Evolutionary conservation across 30 jellyfish, hydroid and myxozoan species (phyloP).

Genomic region (Hydractinia symbiolongicarpus): DNA sequence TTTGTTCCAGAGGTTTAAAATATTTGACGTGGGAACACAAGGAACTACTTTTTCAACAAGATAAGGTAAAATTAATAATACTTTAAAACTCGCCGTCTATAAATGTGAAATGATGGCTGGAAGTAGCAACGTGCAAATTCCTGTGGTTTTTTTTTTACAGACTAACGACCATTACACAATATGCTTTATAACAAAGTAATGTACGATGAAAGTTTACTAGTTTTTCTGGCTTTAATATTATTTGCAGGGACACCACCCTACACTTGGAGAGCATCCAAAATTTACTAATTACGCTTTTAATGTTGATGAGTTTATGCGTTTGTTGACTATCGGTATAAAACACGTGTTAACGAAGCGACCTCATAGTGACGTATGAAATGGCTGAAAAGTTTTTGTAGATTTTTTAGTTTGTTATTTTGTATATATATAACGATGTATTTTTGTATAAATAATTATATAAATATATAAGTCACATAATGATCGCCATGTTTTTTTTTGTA

Average conservation of each 20-base stretch:
- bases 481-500: too few species aligned
- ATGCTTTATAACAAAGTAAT: not conserved
- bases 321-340: slow-evolving; percentile 35
- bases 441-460: too few species aligned
- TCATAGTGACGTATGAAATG: too few species aligned
- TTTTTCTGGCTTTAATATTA: not conserved
- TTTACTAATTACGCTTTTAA: slow-evolving; percentile 71
- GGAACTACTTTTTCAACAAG: slow-evolving; percentile 63
- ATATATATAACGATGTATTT: too few species aligned
- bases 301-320: slow-evolving; percentile 66
- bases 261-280: slow-evolving; percentile 73
- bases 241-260: slow-evolving; percentile 80
- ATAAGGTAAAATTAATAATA: slow-evolving; percentile 34
- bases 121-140: not conserved
- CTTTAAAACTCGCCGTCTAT: not conserved
- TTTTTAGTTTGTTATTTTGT: too few species aligned
- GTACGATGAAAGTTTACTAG: not conserved
- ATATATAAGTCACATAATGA: too few species aligned
- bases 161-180: not conserved
- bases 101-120: not conserved
- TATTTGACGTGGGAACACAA: slow-evolving; percentile 66
- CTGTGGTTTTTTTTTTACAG: not conserved
- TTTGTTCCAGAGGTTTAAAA: slow-evolving; percentile 47
- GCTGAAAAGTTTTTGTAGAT: not conserved
- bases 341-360: slow-evolving; percentile 37